Percentiles rank a stretch among this genome's conserved stretches.
Conservation (phyloP, 2,888 invertebrate genomes). For the Platycheirus albimanus region DNA sequence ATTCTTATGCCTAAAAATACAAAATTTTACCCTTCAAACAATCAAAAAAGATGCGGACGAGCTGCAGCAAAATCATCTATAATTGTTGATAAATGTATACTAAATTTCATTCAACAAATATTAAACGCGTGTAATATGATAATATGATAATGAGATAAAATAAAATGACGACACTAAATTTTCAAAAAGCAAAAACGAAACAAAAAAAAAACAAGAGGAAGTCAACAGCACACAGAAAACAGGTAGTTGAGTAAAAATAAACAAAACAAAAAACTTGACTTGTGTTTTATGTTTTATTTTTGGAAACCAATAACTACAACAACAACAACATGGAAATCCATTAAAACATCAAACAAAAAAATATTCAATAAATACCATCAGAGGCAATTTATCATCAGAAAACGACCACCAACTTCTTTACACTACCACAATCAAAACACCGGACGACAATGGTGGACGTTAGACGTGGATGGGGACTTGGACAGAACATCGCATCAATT, state of each 20-base stretch:
- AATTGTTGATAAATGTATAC: too few relatives aligned
- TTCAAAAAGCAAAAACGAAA: not conserved
- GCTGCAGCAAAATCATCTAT: too few relatives aligned
- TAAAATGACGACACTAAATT: slow-evolving; percentile 41
- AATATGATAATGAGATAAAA: slow-evolving; percentile 21
- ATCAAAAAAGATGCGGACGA: too few relatives aligned
- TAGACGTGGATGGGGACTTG: slow-evolving; percentile 6
- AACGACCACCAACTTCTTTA: slow-evolving; percentile 2
- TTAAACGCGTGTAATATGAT: slow-evolving; percentile 48
- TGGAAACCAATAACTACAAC: slow-evolving; percentile 33
- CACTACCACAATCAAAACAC: not conserved
- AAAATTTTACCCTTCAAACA: too few relatives aligned
- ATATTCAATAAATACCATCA: slow-evolving; percentile 62
- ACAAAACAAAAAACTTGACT: slow-evolving; percentile 29
- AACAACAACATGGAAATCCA: too few relatives aligned
- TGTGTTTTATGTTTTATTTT: slow-evolving; percentile 12
- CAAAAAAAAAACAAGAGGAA: slow-evolving; percentile 29
- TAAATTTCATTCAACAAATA: too few relatives aligned
- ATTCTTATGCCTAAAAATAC: too few relatives aligned
- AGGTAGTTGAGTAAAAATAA: slow-evolving; percentile 54
- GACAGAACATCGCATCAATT: slow-evolving; percentile 61
- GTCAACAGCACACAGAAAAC: slow-evolving; percentile 50
- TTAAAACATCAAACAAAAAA: slow-evolving; percentile 66
- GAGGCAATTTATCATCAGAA: slow-evolving; percentile 60
- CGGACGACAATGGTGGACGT: not conserved